Evolutionary conservation across 2,888 invertebrate species (phyloP).

Genomic region (Epistrophe eligans): DNA sequence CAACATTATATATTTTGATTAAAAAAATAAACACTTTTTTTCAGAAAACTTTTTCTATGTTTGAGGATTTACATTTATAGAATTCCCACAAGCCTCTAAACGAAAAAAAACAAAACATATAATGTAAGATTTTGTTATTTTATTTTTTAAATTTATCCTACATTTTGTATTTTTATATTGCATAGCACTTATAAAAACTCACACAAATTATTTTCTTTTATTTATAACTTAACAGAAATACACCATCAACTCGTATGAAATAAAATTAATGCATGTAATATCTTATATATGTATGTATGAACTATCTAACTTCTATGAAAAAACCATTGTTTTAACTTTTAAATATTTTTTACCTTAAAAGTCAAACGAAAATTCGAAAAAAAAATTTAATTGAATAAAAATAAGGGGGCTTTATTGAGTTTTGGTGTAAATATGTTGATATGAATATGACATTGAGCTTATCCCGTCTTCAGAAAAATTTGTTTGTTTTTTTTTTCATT

Average conservation of each 20-base stretch:
- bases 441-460: no score
- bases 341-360: no score
- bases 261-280: background rate
- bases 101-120: background rate
- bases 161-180: background rate
- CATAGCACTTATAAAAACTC: background rate
- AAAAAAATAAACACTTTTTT: background rate
- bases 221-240: background rate
- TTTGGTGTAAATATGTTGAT: no score
- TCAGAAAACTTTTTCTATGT: constrained; percentile 12
- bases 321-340: no score
- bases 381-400: no score
- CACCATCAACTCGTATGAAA: background rate
- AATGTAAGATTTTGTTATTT: constrained; percentile 5
- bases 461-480: no score
- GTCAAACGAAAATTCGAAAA: no score
- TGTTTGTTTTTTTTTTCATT: no score
- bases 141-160: background rate
- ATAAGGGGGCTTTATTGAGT: no score
- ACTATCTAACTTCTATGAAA: no score
- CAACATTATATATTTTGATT: background rate
- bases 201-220: background rate
- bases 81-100: background rate
- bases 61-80: constrained; percentile 1
- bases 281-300: no score